Evolutionary conservation across 2,113 vertebrate genomes (phyloP), one percentile per base, ranked within the genome.

Genomic region (Leucopsar rothschildi): DNA sequence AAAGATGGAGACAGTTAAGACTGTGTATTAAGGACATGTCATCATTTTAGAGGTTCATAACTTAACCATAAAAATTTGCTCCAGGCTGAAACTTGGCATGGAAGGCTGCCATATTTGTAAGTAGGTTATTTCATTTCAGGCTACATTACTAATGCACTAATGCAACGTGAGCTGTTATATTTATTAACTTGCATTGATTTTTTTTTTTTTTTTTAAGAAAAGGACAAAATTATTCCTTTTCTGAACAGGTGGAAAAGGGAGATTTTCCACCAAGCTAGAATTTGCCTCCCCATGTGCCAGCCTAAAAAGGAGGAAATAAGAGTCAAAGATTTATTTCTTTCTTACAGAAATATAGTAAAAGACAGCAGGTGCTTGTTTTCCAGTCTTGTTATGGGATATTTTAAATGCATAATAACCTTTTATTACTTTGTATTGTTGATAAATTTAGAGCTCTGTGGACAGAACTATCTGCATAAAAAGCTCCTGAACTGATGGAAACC

Each of bases 61-160:
- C 83, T 95, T 97, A 82, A 91, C 83, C 64, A 90, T 96, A 97
- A 97, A 97, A 96, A 96, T 93, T 94, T 86, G 82, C 93, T 96
- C 56, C 39, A 70, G 87, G 88, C 55, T 94, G 70, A 90, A 94
- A 78, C 59, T 95, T 96, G 87, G 75, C 85, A 66, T 95, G 92
- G 92, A 96, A 96, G 15, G 42, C 31, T 95, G 85, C 92, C 92
- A 87, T 95, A 91, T 96, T 94, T 96, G 82, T 81, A 95, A 97
- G 90, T 95, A 95, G 85, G 79, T 95, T 96, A 93, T 91, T 96
- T 90, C 88, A 96, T 96, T 94, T 94, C 78, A 86, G 71, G 71
- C 90, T 95, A 53, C 53, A 49, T 92, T 92, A 64, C 75, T 92
- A 92, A 91, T 70, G 78, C 31, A 52, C 59, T 95, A 95, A 95